These are phyloP conservation scores for Pseudopleuronectes americanus DNA, from an alignment of 2,797 vertebrate genomes.

Conservation along the genomic window DNA sequence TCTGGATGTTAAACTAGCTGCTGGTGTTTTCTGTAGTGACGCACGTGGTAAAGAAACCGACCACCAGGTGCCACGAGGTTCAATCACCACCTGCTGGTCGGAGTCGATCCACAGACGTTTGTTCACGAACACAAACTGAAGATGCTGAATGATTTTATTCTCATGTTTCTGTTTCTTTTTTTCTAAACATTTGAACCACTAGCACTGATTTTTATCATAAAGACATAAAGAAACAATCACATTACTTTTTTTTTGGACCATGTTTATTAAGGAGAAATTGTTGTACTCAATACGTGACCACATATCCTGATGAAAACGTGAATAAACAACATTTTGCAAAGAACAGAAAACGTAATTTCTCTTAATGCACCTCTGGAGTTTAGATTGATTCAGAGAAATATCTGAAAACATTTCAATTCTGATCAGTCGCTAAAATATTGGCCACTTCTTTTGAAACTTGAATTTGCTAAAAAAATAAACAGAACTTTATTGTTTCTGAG, in stretches of 20 bases:
- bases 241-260: conserved; percentile 20
- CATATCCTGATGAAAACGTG: conserved; percentile 31
- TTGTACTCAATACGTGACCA: conserved; percentile 24
- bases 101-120: not conserved
- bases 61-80: too few relatives aligned
- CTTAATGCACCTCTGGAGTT: too few relatives aligned
- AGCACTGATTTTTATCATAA: conserved; percentile 48
- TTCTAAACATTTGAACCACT: not conserved
- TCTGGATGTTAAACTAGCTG: too few relatives aligned
- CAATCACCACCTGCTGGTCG: too few relatives aligned
- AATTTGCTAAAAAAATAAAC: too few relatives aligned
- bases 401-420: too few relatives aligned
- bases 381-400: too few relatives aligned
- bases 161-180: not conserved
- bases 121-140: not conserved
- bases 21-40: too few relatives aligned
- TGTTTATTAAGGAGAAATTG: conserved; percentile 25
- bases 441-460: too few relatives aligned
- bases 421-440: too few relatives aligned
- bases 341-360: not conserved
- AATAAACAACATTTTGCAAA: conserved; percentile 66
- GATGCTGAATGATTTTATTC: too few relatives aligned
- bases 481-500: not conserved
- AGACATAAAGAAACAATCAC: conserved; percentile 17
- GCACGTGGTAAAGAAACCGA: too few relatives aligned